Conservation (phyloP, 2,888 invertebrate species). For the Drosophila differens region DNA sequence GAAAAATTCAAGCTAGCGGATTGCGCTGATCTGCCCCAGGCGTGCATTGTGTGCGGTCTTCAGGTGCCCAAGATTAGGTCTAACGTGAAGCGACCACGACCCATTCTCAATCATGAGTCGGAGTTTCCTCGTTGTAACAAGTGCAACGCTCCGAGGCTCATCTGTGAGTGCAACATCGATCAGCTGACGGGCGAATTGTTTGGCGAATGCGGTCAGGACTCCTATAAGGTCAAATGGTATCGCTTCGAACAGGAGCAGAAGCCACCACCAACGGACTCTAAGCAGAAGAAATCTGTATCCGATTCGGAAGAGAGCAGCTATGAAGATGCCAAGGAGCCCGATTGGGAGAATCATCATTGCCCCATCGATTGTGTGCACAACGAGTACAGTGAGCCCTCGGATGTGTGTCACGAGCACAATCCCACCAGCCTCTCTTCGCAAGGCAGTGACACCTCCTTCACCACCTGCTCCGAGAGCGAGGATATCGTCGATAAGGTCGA, state of each 20-base stretch:
- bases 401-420: slow-evolving; percentile 52
- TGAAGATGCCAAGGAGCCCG: slow-evolving; percentile 56
- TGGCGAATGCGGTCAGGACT: slow-evolving; percentile 81
- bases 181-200: slow-evolving; percentile 65
- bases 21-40: slow-evolving; percentile 48
- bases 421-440: slow-evolving; percentile 18
- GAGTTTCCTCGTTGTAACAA: slow-evolving; percentile 59
- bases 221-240: slow-evolving; percentile 79
- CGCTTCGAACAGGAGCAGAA: slow-evolving; percentile 58
- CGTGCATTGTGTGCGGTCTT: slow-evolving; percentile 67
- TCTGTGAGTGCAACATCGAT: slow-evolving; percentile 81
- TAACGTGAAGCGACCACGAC: slow-evolving; percentile 32
- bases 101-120: slow-evolving; percentile 63
- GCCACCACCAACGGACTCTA: not conserved
- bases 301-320: slow-evolving; percentile 17
- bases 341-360: slow-evolving; percentile 76
- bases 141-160: slow-evolving; percentile 72
- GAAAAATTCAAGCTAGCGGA: slow-evolving; percentile 51
- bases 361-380: slow-evolving; percentile 74
- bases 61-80: slow-evolving; percentile 55
- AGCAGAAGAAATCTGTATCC: not conserved
- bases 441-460: slow-evolving; percentile 22
- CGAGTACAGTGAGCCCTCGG: slow-evolving; percentile 42
- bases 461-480: slow-evolving; percentile 43
- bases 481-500: slow-evolving; percentile 59